Conservation (phyloP, 2,888 invertebrate genomes). For the Ichneumoninae sp. region DNA sequence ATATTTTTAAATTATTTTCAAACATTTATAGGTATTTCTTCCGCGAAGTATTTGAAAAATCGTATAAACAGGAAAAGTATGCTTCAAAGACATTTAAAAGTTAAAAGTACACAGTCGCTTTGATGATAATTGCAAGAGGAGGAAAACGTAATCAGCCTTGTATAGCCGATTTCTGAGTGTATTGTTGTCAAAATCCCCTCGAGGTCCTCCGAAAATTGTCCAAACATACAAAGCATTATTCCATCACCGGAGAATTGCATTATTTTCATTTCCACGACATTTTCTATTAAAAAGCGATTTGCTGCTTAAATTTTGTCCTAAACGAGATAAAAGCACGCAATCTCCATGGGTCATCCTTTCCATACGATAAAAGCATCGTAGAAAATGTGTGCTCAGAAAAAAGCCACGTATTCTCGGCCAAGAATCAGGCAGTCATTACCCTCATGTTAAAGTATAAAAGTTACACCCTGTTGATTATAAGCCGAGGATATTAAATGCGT, state of each 20-base stretch:
- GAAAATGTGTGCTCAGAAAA: background rate
- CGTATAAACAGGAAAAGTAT: background rate
- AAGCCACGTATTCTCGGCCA: background rate
- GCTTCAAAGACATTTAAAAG: background rate
- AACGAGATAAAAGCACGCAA: background rate
- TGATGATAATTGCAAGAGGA: background rate
- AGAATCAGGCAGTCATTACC: background rate
- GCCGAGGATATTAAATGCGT: background rate
- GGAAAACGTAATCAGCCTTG: conserved; percentile 1
- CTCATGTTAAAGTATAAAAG: background rate
- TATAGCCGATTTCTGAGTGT: background rate
- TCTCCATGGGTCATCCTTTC: background rate
- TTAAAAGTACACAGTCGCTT: background rate
- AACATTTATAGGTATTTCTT: background rate
- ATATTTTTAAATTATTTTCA: background rate
- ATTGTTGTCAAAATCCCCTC: background rate
- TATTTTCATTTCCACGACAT: background rate
- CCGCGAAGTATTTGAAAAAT: background rate
- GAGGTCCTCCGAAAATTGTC: background rate
- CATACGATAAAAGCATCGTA: background rate
- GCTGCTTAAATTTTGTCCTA: background rate
- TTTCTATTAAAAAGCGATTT: background rate
- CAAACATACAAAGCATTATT: background rate
- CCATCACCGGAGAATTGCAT: background rate
- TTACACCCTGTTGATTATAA: background rate